Base-by-base conservation (phyloP, 2,113 vertebrate genomes). In the Anolis carolinensis region DNA sequence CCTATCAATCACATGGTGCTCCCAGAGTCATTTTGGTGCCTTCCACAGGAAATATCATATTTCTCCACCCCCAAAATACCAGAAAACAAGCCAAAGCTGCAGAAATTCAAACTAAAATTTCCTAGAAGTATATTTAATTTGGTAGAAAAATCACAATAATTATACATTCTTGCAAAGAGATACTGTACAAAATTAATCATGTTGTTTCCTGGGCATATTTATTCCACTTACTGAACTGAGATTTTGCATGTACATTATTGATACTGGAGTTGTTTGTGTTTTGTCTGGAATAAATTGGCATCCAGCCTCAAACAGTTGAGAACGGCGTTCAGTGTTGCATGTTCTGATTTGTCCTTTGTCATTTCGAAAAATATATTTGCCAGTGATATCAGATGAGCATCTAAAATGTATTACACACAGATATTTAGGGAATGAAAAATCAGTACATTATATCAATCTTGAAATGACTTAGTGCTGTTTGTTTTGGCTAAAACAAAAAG, bases 241-340 rank as follows among this genome's bases (percentile, higher is more conserved):
- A 50, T 74, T 88, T 92, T 93, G 94, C 85, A 91, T 88, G 79
- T 93, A 94, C 95, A 96, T 96, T 81, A 96, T 92, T 70, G 95
- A 96, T 79, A 71, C 88, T 36, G 27, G 65, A 48, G 87, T 65
- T 32, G 21, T 65, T 90, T 95, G 92, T 16, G 2, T 70, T 89
- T 85, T 86, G 21, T 95, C 27, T 80, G 94, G 95, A 55, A 95
- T 65, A 87, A 96, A 97, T 59, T 2, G 30, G 39, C 95, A 96
- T 48, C 91, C 93, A 72, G 89, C 86, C 91, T 95, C 93, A 79
- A 87, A 93, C 0, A 95, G 62, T 1, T 91, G 88, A 34, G 89
- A 94, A 79, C 14, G 2, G 50, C 9, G 34, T 25, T 95, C 92
- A 2, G 11, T 25, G 39, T 21, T 85, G 80, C 95, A 96, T 3